Base-by-base conservation (phyloP, 1,140 invertebrate species). In the Condylostylus longicornis region DNA sequence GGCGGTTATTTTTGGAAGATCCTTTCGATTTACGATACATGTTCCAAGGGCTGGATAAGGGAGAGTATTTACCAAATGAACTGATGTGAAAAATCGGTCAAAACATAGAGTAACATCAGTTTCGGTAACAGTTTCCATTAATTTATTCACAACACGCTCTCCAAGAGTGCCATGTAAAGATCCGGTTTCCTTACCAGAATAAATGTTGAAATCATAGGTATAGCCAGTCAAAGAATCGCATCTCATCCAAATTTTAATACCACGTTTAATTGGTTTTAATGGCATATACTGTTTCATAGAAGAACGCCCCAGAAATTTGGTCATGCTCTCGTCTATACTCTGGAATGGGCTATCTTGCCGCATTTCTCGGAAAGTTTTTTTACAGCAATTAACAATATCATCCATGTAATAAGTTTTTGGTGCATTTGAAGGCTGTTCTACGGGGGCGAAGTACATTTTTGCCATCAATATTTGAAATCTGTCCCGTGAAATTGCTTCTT, bases 241-340 rank as follows among this genome's bases (percentile, higher is more conserved):
- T 20, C 18, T 10, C 15, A 38, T 33, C 52, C 54, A 51, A 12
- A 50, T 47, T 43, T 56, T 59, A 40, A 50, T 58, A 2, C 52
- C 52, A 17, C 51, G 42, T 49, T 61, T 61, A 20, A 55, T 53
- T 13, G 55, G 54, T 34, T 61, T 61, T 13, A 49, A 30, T 12
- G 54, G 53, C 44, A 59, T 50, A 41, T 61, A 56, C 38, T 60
- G 54, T 33, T 55, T 61, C 21, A 59, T 32, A 25, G 31, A 28
- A 29, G 42, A 49, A 22, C 54, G 41, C 3, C 54, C 56, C 45
- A 59, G 60, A 43, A 59, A 63, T 33, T 39, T 40, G 17, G 61
- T 54, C 57, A 14, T 33, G 32, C 19, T 18, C 12, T 15, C 14
- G n/a, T 19, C 19, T 20, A n/a, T n/a, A n/a, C n/a, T n/a, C n/a